Evolutionary conservation across 2,113 vertebrate genomes (phyloP).

Genomic region (Mesitornis unicolor): DNA sequence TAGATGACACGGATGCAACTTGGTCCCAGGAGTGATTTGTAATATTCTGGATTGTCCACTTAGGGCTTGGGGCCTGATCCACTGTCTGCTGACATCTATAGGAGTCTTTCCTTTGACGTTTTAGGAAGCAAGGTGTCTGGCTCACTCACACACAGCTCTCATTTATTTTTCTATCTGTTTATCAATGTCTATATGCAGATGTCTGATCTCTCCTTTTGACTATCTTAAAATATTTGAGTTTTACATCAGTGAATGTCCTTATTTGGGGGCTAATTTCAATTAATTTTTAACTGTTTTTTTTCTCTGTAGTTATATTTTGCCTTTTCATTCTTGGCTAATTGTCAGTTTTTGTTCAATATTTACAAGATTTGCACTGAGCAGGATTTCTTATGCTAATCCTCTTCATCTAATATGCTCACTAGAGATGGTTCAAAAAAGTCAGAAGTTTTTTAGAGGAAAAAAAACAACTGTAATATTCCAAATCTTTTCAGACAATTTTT

Average conservation of each 20-base stretch:
- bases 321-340: constrained; percentile 31
- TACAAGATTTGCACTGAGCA: constrained; percentile 27
- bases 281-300: constrained; percentile 32
- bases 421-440: not conserved
- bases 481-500: not conserved
- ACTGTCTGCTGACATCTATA: not conserved
- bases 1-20: constrained; percentile 49
- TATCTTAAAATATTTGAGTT: not conserved
- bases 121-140: not conserved
- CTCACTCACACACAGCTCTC: not conserved
- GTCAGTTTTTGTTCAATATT: constrained; percentile 56
- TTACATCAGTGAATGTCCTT: not conserved
- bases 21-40: constrained; percentile 50
- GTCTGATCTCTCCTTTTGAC: not conserved
- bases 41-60: constrained; percentile 23
- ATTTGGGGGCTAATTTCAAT: constrained; percentile 21
- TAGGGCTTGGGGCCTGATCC: constrained; percentile 30
- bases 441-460: not conserved
- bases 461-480: not conserved
- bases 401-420: constrained; percentile 50
- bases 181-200: not conserved
- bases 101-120: not conserved
- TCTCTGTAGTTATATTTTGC: constrained; percentile 20
- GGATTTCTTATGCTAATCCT: constrained; percentile 50
- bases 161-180: constrained; percentile 26